Conservation (phyloP, 2,888 invertebrate species). For the Peribatodes rhomboidaria region DNA sequence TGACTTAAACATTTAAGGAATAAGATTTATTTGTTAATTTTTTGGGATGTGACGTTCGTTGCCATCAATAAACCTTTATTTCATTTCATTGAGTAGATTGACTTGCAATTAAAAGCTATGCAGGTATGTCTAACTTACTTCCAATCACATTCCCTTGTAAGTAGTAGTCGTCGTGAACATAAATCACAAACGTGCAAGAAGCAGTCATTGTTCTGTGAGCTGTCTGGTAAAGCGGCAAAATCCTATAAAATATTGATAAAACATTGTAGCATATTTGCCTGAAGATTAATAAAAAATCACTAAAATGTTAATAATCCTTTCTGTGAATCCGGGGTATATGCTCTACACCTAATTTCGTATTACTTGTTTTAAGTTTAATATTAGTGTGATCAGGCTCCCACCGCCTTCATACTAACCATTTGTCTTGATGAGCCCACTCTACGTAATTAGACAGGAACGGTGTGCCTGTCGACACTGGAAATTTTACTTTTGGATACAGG, state of each 20-base stretch:
- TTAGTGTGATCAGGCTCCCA: too few relatives aligned
- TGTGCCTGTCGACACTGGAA: constrained; percentile 94
- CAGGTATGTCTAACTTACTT: constrained; percentile 81
- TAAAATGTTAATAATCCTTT: too few relatives aligned
- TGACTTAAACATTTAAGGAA: too few relatives aligned
- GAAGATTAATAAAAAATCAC: too few relatives aligned
- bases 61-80: background rate
- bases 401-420: constrained; percentile 76
- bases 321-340: too few relatives aligned
- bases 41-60: too few relatives aligned
- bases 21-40: too few relatives aligned
- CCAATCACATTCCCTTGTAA: constrained; percentile 91
- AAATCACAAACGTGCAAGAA: constrained; percentile 13
- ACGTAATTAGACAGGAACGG: constrained; percentile 92
- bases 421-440: constrained; percentile 93
- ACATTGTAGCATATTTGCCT: too few relatives aligned
- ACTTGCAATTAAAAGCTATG: background rate
- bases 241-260: background rate
- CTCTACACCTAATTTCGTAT: too few relatives aligned
- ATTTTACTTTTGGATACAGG: constrained; percentile 90
- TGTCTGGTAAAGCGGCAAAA: constrained; percentile 9
- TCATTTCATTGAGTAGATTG: background rate
- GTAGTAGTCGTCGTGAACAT: constrained; percentile 84
- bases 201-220: constrained; percentile 6
- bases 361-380: too few relatives aligned